Evolutionary conservation across 2,888 invertebrate genomes (phyloP).

Genomic region (Meiosimyza decipiens): DNA sequence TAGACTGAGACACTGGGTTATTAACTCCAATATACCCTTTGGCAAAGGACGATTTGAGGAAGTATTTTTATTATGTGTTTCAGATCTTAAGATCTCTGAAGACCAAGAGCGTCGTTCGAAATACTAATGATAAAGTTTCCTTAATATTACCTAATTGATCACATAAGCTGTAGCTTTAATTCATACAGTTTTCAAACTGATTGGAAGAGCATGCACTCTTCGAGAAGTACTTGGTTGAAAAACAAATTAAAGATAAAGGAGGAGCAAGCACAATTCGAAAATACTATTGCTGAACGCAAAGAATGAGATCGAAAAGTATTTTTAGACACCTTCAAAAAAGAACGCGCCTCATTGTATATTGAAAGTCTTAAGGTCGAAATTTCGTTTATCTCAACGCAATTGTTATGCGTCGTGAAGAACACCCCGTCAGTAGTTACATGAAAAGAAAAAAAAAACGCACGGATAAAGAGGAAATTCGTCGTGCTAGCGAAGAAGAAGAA

Average conservation of each 20-base stretch:
- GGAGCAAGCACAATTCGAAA: conserved; percentile 86
- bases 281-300: conserved; percentile 81
- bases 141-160: no score
- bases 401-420: conserved; percentile 73
- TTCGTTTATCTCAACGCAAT: conserved; percentile 73
- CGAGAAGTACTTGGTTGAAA: conserved; percentile 86
- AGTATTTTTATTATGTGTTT: no score
- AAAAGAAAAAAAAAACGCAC: conserved; percentile 79
- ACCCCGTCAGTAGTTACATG: conserved; percentile 73
- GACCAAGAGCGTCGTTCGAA: no score
- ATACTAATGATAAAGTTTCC: no score
- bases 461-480: no score
- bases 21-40: no score
- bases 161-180: no score
- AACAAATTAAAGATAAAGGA: conserved; percentile 83
- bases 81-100: no score
- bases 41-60: no score
- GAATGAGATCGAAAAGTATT: no score
- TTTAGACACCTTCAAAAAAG: conserved; percentile 78
- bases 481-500: no score
- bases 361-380: conserved; percentile 75
- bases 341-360: conserved; percentile 70
- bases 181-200: conserved; percentile 58
- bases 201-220: conserved; percentile 93
- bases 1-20: no score